These are phyloP conservation scores for Papilio dardanus DNA, from an alignment of 1,140 invertebrate genomes.

Conservation along the genomic window DNA sequence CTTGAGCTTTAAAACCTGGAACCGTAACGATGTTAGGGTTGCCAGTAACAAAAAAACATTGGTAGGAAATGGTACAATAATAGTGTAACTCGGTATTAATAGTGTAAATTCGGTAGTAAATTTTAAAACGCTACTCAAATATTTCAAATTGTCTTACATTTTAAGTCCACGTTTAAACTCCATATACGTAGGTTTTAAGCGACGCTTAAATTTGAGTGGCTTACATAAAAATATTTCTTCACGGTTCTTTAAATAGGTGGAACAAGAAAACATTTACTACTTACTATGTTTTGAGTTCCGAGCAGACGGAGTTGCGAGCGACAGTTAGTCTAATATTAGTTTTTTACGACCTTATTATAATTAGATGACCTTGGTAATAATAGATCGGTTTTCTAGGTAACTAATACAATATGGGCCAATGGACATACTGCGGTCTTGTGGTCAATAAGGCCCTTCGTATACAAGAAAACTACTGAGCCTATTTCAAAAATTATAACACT, in stretches of 20 bases:
- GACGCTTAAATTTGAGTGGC: too few relatives aligned
- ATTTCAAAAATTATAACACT: too few relatives aligned
- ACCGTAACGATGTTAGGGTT: slow-evolving; percentile 17
- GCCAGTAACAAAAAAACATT: neutral
- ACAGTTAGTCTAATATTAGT: neutral
- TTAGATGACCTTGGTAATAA: neutral
- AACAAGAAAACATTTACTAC: too few relatives aligned
- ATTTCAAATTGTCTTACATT: too few relatives aligned
- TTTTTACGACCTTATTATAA: neutral
- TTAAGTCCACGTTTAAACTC: too few relatives aligned
- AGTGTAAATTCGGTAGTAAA: too few relatives aligned
- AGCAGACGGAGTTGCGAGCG: neutral
- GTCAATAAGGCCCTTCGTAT: too few relatives aligned
- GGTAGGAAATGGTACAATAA: neutral
- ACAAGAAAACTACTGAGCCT: too few relatives aligned
- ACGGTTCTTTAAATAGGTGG: too few relatives aligned
- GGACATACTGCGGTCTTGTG: neutral
- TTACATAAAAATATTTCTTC: too few relatives aligned
- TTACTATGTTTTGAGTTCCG: too few relatives aligned
- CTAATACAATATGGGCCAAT: neutral
- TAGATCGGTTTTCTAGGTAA: neutral
- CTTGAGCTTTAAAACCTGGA: neutral
- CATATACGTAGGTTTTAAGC: too few relatives aligned
- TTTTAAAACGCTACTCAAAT: neutral
- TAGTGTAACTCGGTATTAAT: neutral